Evolutionary conservation across 2,113 vertebrate species (phyloP), one percentile per base, ranked within the genome.

Genomic region (Spea multiplicata): DNA sequence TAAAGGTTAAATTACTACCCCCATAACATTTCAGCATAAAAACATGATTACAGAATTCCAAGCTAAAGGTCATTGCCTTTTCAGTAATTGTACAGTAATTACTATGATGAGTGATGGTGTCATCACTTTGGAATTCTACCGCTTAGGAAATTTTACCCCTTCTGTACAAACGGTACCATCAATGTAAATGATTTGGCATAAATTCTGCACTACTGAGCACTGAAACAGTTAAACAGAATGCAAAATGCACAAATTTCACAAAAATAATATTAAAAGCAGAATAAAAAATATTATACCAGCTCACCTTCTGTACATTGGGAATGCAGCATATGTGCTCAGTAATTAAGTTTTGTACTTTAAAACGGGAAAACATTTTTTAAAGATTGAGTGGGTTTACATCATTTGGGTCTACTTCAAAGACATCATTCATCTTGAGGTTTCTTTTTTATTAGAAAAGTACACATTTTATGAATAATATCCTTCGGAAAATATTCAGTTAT

Each of bases 61-160:
- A 48, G 70, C 61, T 71, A 80, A 80, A 80, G 77, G 77, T 80
- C 77, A 80, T 72, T 80, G 77, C 77, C 71, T 73, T 73, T 80
- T 80, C 77, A 80, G 77, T 80, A 80, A 80, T 80, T 80, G 77
- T 80, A 80, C 77, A 80, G 77, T 80, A 80, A 80, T 80, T 80
- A 73, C 77, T 59, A 68, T 72, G 77, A 80, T 67, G 77, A 80
- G 71, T 73, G 77, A 61, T 66, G 65, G 77, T 80, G 77, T 80
- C 77, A 80, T 80, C 77, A 73, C 77, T 67, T 73, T 59, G 77
- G 77, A 80, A 80, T 80, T 80, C 71, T 47, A 80, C 50, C 77
- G 17, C 62, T 73, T 80, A 80, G 70, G 73, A 80, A 73, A 65
- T 61, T 53, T 67, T 62, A 80, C 71, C 77, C 77, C 65, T 67